Base-by-base conservation (phyloP, 2,888 invertebrate species). In the Himalopsyche tibetana region DNA sequence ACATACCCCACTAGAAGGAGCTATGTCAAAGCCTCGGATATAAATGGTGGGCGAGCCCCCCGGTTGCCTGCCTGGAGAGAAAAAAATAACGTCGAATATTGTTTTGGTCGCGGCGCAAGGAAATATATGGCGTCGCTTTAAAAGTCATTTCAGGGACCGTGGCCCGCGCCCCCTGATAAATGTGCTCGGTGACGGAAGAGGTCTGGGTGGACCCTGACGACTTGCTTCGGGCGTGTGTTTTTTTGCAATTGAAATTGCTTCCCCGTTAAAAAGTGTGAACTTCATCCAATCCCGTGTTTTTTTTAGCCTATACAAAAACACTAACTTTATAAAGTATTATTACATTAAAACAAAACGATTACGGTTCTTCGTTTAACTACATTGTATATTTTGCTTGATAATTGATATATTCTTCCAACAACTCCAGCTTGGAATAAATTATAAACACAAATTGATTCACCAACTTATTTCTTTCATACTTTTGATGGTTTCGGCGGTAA, bases 11-110 rank as follows among this genome's bases (percentile, higher is more conserved):
- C 82, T 38, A 36, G 55, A 38, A 74, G 80, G 74, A 83, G 56
- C 81, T 74, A 56, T 82, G 82, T 82, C 81, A 86, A 86, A 74
- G 69, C 80, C 80, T 38, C 12, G 84, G 63, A 83, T 56, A 83
- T 82, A 87, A 87, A 87, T 87, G 85, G 84, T 42, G 17, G 85
- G 69, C 81, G 81, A 74, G 51, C 55, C 82, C 40, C 84, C 82
- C 80, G 86, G 82, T 82, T 51, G 51, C 15, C 82, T 82, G 84
- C 51, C 36, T 79, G 74, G 84, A 45, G 74, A 56, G 82, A 80
- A 84, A 51, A 86, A 87, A 85, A 88, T 88, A 56, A 56, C 51
- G 56, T n/a, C 63, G 88, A 86, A 86, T 86, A 88, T 88, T 86
- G 88, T 88, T 88, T 88, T 80, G 86, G 85, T 40, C 83, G 86